Evolutionary conservation across 2,797 vertebrate genomes (phyloP).

Genomic region (Telmatherina bonti): DNA sequence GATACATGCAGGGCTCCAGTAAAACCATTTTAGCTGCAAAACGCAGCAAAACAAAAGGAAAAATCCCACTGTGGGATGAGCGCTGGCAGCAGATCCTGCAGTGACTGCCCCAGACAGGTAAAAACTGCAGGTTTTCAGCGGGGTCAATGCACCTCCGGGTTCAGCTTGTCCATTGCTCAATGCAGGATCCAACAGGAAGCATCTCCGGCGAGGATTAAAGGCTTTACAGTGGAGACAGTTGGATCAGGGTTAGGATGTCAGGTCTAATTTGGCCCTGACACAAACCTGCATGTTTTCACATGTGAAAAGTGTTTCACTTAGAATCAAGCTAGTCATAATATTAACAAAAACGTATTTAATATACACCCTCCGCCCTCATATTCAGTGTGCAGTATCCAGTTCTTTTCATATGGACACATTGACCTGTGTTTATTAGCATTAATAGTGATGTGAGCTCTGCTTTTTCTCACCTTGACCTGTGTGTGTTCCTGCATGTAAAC

Average conservation of each 20-base stretch:
- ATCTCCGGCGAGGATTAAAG: constrained; percentile 43
- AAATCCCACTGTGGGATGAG: constrained; percentile 27
- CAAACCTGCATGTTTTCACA: constrained; percentile 20
- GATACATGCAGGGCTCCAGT: constrained; percentile 4
- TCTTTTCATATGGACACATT: too few relatives aligned
- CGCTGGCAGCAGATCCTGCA: neutral
- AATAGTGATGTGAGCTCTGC: too few relatives aligned
- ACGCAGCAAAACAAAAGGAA: constrained; percentile 50
- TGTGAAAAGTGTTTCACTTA: neutral
- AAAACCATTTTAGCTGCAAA: constrained; percentile 37
- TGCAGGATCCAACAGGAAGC: constrained; percentile 18
- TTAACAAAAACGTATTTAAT: too few relatives aligned
- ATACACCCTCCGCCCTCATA: too few relatives aligned
- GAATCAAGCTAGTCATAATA: too few relatives aligned
- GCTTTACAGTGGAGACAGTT: constrained; percentile 35
- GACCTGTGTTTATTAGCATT: too few relatives aligned
- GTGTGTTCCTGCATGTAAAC: too few relatives aligned
- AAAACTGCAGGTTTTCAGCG: constrained; percentile 17
- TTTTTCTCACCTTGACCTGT: too few relatives aligned
- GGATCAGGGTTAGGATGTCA: constrained; percentile 34
- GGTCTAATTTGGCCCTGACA: constrained; percentile 35
- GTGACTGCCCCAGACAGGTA: too few relatives aligned
- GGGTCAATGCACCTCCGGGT: constrained; percentile 1
- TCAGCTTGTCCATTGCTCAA: neutral
- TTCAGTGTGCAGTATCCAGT: too few relatives aligned